Base-by-base conservation (phyloP, 2,888 invertebrate species). In the Eilema depressum region DNA sequence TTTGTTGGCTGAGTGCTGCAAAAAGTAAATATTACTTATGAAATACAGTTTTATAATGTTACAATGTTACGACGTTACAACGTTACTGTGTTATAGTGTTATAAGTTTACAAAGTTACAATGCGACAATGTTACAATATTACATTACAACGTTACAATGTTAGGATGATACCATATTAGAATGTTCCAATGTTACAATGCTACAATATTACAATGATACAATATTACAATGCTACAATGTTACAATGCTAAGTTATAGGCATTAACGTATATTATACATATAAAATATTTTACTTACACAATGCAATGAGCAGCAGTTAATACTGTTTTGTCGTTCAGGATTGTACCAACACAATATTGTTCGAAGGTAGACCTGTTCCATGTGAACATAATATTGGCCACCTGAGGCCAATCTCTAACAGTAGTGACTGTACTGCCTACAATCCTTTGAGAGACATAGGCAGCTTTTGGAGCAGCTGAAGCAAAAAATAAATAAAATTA, bases 1-100 rank as follows among this genome's bases (percentile, higher is more conserved):
- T 10, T 25, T 0, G 78, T 63, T 25, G 74, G 12, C 61, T 83
- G 80, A 26, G 83, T 83, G n/a, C 87, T 88, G 80, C 0, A 12
- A 71, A 64, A 28, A 61, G 10, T 23, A 17, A 23, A 33, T 53
- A 53, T 11, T 20, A n/a, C 30, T 37, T 53, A 26, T 28, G 28
- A 28, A 47, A 64, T 30, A 37, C 25, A 14, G n/a, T 28, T 4
- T 41, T 33, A 33, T 1, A 33, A 33, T 8, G 8, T 33, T 8
- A 33, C 33, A 33, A 33, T 33, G 33, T 11, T 12, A 37, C 2
- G 1, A 33, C 8, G 33, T 33, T 33, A 33, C 33, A 37, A 37
- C 12, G 33, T 0, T 37, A 37, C 33, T 12, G 12, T 37, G 33
- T 11, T 11, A 3, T 12, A 12, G 12, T 37, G 33, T 37, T 37